A percentile compares a stretch with the other conserved stretches of the same genome.
phyloP scores from a whole-genome alignment of 2,797 vertebrate species.

The Sebastes oblongus region DNA sequence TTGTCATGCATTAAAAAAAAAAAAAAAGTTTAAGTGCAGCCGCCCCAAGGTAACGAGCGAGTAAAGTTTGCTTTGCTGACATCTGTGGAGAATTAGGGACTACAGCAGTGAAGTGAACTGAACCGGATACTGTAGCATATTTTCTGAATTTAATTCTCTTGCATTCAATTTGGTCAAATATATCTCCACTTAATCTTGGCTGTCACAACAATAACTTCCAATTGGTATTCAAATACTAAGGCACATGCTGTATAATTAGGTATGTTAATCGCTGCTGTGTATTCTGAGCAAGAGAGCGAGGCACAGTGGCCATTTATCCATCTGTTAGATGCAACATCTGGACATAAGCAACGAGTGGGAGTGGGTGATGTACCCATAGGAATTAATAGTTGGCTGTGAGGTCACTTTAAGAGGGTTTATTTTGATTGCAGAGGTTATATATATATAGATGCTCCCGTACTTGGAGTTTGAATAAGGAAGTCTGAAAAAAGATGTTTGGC shows the following conservation, averaged over 20 bases:
- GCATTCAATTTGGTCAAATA: constrained; percentile 7
- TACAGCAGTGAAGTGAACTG: constrained; percentile 3
- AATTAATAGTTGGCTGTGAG: background rate
- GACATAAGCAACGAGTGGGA: background rate
- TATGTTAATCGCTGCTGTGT: background rate
- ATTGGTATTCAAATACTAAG: constrained; percentile 9
- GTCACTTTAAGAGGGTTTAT: background rate
- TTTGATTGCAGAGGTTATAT: background rate
- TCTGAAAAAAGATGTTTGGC: background rate
- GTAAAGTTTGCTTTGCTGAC: constrained; percentile 21
- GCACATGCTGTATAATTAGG: background rate
- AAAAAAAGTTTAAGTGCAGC: constrained; percentile 37
- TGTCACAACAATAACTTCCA: constrained; percentile 2
- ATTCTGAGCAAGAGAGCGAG: background rate
- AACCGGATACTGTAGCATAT: background rate
- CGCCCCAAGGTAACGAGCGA: background rate
- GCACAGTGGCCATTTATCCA: background rate
- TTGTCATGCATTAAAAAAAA: constrained; percentile 30
- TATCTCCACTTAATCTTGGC: background rate
- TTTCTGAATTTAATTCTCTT: constrained; percentile 15
- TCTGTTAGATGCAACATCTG: background rate
- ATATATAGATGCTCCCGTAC: background rate
- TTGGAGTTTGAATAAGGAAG: background rate
- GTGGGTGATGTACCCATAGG: background rate
- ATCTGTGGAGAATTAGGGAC: constrained; percentile 18